Conservation (phyloP, 2,888 invertebrate genomes). For the Acanthopleura granulata region DNA sequence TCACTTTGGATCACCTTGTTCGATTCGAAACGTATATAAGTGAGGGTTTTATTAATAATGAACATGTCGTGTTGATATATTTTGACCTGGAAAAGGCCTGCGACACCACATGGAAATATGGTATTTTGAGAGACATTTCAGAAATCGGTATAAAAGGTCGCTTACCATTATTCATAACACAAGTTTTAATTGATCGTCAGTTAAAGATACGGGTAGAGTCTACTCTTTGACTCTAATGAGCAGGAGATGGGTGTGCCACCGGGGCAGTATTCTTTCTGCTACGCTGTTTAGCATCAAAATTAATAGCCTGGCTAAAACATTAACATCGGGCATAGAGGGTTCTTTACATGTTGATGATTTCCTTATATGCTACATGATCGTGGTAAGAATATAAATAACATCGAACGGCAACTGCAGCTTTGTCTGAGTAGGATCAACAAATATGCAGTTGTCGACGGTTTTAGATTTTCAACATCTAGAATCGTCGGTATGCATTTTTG, state of each 20-base stretch:
- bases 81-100: constrained; percentile 25
- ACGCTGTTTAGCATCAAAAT: constrained; percentile 9
- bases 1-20: constrained; percentile 30
- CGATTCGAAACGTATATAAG: constrained; percentile 32
- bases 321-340: not conserved
- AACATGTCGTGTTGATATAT: constrained; percentile 39
- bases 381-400: not conserved
- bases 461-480: too few relatives aligned
- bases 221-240: constrained; percentile 21
- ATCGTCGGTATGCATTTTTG: too few relatives aligned
- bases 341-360: not conserved
- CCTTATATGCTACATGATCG: not conserved
- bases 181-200: not conserved
- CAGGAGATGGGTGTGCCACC: constrained; percentile 16
- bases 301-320: not conserved
- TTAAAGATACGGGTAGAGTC: constrained; percentile 22
- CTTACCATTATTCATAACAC: constrained; percentile 27
- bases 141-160: constrained; percentile 32
- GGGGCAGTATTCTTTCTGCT: constrained; percentile 21
- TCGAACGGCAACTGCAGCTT: not conserved
- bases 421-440: too few relatives aligned
- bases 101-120: constrained; percentile 35
- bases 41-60: constrained; percentile 33
- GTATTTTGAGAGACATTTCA: constrained; percentile 28
- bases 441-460: too few relatives aligned